Evolutionary conservation across 2,888 invertebrate genomes (phyloP).

Genomic region (Ochlodes sylvanus): DNA sequence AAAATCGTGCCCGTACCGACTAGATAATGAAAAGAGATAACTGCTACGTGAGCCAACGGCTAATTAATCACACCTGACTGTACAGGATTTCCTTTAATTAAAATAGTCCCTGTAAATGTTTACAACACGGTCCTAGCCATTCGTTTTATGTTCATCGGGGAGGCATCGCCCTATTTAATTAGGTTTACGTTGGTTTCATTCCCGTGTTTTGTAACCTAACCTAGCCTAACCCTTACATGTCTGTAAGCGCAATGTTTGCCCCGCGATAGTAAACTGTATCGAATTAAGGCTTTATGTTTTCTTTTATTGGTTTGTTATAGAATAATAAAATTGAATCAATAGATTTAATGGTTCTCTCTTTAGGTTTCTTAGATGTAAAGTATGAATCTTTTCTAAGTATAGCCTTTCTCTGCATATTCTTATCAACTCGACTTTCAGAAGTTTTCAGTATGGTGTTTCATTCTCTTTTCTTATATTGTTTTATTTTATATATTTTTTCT

Average conservation of each 20-base stretch:
- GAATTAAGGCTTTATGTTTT: too few species aligned
- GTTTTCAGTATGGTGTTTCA: too few species aligned
- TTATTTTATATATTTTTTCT: too few species aligned
- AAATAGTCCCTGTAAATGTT: conserved; percentile 52
- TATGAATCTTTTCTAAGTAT: too few species aligned
- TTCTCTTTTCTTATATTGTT: too few species aligned
- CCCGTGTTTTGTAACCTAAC: conserved; percentile 14
- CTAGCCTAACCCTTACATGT: conserved; percentile 1
- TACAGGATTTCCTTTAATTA: conserved; percentile 66
- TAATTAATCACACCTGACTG: conserved; percentile 70
- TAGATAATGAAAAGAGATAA: conserved; percentile 76
- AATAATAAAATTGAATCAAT: too few species aligned
- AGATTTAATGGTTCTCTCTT: too few species aligned
- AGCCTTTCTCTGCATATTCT: too few species aligned
- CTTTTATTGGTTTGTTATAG: too few species aligned
- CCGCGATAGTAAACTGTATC: background rate
- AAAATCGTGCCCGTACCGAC: conserved; percentile 68
- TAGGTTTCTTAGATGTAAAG: too few species aligned
- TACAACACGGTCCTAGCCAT: conserved; percentile 40
- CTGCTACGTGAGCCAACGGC: conserved; percentile 61
- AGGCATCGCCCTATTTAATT: conserved; percentile 35
- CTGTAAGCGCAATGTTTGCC: background rate
- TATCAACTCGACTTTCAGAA: too few species aligned
- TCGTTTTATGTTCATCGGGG: conserved; percentile 32
- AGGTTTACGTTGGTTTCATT: conserved; percentile 28